Conservation (phyloP, 2,113 vertebrate genomes). For the Lichenostomus cassidix region DNA sequence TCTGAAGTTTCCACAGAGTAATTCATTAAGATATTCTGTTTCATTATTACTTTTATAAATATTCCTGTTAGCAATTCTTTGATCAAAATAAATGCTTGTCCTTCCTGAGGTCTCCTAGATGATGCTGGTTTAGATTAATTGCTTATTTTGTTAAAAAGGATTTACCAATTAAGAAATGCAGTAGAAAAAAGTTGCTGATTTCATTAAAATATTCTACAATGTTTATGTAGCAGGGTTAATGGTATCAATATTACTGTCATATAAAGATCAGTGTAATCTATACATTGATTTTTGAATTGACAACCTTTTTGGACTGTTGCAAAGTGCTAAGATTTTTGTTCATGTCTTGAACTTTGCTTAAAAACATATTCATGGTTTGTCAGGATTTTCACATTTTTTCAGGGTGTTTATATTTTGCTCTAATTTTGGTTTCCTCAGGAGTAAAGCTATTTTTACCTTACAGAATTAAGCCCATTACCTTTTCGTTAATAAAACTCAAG, state of each 20-base stretch:
- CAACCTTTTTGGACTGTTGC: neutral
- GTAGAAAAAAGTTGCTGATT: constrained; percentile 8
- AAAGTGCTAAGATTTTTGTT: neutral
- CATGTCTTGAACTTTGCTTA: neutral
- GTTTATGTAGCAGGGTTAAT: neutral
- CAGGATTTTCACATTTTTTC: neutral
- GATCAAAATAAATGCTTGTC: neutral
- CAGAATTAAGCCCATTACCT: neutral
- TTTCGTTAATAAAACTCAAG: neutral
- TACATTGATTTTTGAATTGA: neutral
- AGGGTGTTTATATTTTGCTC: accelerated
- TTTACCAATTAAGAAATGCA: neutral
- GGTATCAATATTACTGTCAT: neutral
- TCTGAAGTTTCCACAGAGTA: neutral
- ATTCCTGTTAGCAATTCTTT: neutral
- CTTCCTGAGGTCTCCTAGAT: neutral
- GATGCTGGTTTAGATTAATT: neutral
- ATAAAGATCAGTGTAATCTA: neutral
- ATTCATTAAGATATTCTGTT: neutral
- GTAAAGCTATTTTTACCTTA: neutral
- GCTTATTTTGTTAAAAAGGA: neutral
- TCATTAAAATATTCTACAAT: neutral
- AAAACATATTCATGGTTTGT: neutral
- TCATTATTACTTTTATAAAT: neutral
- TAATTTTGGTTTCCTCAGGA: neutral